These are phyloP conservation scores for Campoplex capitator DNA, from an alignment of 2,888 invertebrate species.

Conservation along the genomic window DNA sequence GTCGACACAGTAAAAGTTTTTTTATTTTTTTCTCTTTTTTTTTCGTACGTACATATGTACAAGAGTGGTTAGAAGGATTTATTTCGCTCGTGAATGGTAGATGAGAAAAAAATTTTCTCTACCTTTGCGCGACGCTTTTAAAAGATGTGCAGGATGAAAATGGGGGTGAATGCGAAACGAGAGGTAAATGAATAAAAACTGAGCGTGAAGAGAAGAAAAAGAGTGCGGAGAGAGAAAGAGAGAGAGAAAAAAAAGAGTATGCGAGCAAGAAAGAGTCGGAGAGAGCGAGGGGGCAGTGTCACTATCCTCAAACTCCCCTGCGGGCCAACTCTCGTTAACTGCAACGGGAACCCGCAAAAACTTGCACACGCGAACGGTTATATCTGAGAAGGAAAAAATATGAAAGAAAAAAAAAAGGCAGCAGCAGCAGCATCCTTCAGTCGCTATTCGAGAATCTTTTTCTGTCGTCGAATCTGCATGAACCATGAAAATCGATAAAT, in stretches of 20 bases:
- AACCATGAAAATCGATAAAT: background rate
- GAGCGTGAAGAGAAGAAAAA: slow-evolving; percentile 15
- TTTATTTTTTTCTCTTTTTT: background rate
- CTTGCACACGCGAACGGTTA: slow-evolving; percentile 1
- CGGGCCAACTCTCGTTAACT: slow-evolving; percentile 46
- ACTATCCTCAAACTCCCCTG: slow-evolving; percentile 7
- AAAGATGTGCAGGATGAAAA: slow-evolving; percentile 16
- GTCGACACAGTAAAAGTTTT: background rate
- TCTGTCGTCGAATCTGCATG: background rate
- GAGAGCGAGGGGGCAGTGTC: background rate
- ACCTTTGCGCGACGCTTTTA: slow-evolving; percentile 26
- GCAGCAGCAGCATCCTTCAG: background rate
- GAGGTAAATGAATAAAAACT: slow-evolving; percentile 49
- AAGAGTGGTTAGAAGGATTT: background rate
- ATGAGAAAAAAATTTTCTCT: background rate
- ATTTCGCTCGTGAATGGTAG: background rate
- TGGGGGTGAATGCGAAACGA: slow-evolving; percentile 2
- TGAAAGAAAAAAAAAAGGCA: background rate
- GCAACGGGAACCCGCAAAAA: slow-evolving; percentile 19
- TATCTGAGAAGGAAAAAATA: slow-evolving; percentile 17
- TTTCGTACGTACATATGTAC: background rate
- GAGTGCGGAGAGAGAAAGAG: background rate
- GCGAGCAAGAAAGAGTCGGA: background rate
- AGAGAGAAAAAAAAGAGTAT: background rate
- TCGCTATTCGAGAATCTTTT: slow-evolving; percentile 16